Conservation (phyloP, 2,797 vertebrate genomes). For the Poeciliopsis presidionis region DNA sequence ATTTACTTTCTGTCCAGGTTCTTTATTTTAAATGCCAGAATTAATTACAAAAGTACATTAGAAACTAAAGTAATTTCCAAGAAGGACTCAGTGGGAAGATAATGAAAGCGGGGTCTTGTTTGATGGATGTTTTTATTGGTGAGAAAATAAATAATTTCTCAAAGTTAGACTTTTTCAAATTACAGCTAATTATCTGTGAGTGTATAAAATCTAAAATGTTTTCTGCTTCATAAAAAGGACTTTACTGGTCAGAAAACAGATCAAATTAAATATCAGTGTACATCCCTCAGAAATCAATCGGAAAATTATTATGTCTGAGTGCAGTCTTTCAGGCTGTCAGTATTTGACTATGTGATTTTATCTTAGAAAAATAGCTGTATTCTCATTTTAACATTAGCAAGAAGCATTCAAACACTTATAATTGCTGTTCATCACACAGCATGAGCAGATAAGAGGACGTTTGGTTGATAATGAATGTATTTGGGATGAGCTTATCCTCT, state of each 20-base stretch:
- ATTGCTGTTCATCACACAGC: not conserved
- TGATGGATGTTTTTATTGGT: not conserved
- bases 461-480: not conserved
- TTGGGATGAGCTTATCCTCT: not conserved
- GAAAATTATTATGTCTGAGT: not conserved
- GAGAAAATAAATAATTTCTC: conserved; percentile 3
- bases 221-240: not conserved
- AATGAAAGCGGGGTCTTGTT: conserved; percentile 18
- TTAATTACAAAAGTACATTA: conserved; percentile 38
- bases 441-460: not conserved
- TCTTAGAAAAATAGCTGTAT: not conserved
- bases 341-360: not conserved
- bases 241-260: not conserved
- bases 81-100: conserved; percentile 17
- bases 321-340: not conserved
- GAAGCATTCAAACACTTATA: not conserved
- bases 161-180: conserved; percentile 12
- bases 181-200: conserved; percentile 2
- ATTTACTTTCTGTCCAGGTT: conserved; percentile 17
- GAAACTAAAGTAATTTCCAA: conserved; percentile 24
- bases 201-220: not conserved
- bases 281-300: not conserved
- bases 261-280: not conserved
- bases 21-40: conserved; percentile 38
- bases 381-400: not conserved